Evolutionary conservation across 2,113 vertebrate genomes (phyloP).

Genomic region (Carollia perspicillata): DNA sequence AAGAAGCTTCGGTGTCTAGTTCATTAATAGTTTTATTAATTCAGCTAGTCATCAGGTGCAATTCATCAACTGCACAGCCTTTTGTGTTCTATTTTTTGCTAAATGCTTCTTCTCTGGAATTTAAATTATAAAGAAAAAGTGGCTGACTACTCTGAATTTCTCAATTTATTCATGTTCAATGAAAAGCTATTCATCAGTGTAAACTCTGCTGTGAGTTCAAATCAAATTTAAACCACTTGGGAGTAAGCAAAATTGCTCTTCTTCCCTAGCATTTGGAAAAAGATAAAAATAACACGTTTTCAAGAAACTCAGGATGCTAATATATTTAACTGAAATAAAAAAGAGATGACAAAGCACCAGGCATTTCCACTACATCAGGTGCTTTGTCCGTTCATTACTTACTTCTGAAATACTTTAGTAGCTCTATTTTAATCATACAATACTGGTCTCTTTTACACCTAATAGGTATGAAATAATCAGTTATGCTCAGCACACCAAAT

Average conservation of each 20-base stretch:
- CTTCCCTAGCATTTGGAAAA: constrained; percentile 70
- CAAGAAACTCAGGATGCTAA: constrained; percentile 65
- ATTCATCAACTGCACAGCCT: constrained; percentile 75
- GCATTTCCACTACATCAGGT: neutral
- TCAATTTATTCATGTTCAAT: constrained; percentile 94
- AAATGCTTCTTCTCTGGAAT: constrained; percentile 83
- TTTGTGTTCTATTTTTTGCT: constrained; percentile 81
- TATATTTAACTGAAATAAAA: constrained; percentile 70
- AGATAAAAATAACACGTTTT: constrained; percentile 81
- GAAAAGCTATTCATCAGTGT: constrained; percentile 92
- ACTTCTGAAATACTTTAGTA: neutral
- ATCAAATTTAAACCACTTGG: constrained; percentile 91
- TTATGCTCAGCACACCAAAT: neutral
- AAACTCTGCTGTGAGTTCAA: constrained; percentile 90
- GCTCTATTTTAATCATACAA: neutral
- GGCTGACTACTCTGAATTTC: constrained; percentile 92
- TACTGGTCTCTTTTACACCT: neutral
- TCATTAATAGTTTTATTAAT: constrained; percentile 80
- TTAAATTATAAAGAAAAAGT: constrained; percentile 86
- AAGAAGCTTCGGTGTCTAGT: constrained; percentile 54
- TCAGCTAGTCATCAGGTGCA: constrained; percentile 74
- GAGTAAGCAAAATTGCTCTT: constrained; percentile 88
- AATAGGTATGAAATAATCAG: neutral
- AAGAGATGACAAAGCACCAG: neutral
- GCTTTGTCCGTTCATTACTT: neutral